Base-by-base conservation (phyloP, 2,113 vertebrate species). In the Embiotoca jacksoni region DNA sequence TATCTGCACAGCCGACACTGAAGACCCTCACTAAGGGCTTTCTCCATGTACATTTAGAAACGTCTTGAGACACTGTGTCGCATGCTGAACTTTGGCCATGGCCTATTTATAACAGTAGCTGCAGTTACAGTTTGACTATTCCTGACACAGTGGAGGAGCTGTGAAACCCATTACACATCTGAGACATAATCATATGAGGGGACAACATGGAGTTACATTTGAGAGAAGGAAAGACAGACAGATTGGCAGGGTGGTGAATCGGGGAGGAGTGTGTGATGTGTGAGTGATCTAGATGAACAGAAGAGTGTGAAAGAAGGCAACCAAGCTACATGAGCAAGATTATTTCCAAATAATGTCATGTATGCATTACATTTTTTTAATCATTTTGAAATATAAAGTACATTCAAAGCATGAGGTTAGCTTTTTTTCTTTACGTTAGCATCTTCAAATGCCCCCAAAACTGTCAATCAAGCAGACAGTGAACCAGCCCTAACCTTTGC, bases 101-200 rank as follows among this genome's bases (percentile, higher is more conserved):
- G 60, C 36, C 91, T 93, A 94, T 94, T 93, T 91, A 89, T 93
- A 93, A 80, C 84, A 69, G 53, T 82, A 90, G 91, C 89, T 93
- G 90, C 88, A 84, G 89, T 92, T 91, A 92, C 93, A 89, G 84
- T 87, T 33, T 0, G 73, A 87, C 88, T 92, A 92, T 92, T 92
- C 83, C 83, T 91, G 89, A 90, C 81, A 67, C 66, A 50, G 58
- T 77, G 56, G 53, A 85, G 75, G 53, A 77, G 66, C 83, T 83
- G 78, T 80, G 59, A 81, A 75, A 83, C 68, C 58, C 86, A 87
- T 87, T 80, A 87, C 78, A 74, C 85, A 84, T 90, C 72, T 80
- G 72, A 88, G 61, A 72, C 10, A 8, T 82, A 80, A 76, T 84
- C 58, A 82, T 67, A 72, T 75, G 85, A 84, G 36, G 59, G 31